Base-by-base conservation (phyloP, 2,888 invertebrate genomes). In the Allolobophora icterica region DNA sequence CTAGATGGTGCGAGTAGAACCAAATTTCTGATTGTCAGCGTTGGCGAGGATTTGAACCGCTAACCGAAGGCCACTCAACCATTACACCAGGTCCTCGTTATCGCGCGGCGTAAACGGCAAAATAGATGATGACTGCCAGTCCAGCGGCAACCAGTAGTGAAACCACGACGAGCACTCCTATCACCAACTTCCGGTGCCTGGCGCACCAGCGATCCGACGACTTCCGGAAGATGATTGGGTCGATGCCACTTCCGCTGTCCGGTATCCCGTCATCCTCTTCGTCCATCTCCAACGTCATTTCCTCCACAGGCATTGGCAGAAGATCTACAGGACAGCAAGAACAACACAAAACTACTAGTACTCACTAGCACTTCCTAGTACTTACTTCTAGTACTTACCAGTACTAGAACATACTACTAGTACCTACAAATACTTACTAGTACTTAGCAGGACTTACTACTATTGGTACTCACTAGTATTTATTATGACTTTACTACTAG, bases 181-280 rank as follows among this genome's bases (percentile, higher is more conserved):
- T 87, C 5, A 87, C 87, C 35, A 87, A 87, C 87, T 87, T 87
- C 87, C 87, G 87, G 87, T 87, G 87, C 6, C 87, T 30, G 35
- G n/a, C 87, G 35, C 38, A 87, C 33, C 87, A 87, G 38, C 87
- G 87, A 8, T 87, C 13, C 35, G 87, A 34, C 35, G 87, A 35
- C 87, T 87, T 87, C 87, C 87, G 87, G 87, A 87, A 87, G 5
- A 87, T 87, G 87, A 87, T 87, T 24, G 87, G 87, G 19, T 87
- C 87, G 87, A 87, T 33, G 5, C 87, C 87, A 17, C 87, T 87
- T 34, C 35, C 34, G 38, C 21, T 38, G 87, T 87, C 87, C 0
- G 87, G 87, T 35, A 87, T 87, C 35, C 87, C 87, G 35, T 87
- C 87, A 33, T 87, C 87, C 35, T 87, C 87, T 5, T 87, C 87